A percentile compares a stretch with the other conserved stretches of the same genome.
Evolutionary conservation across 1,140 invertebrate genomes (phyloP).

Genomic region (Formica selysi): DNA sequence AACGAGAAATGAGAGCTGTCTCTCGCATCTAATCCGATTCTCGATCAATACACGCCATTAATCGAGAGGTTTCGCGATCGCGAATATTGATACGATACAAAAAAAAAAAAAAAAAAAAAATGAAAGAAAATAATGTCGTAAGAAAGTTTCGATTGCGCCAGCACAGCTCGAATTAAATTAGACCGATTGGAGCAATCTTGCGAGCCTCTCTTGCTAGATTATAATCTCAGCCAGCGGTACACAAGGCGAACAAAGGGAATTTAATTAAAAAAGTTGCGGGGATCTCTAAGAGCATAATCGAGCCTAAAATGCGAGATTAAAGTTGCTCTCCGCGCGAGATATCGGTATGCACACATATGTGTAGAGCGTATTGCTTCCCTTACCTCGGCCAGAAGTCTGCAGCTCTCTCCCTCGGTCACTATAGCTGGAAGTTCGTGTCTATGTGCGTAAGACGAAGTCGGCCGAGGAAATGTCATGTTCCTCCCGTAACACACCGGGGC

Average conservation of each 20-base stretch:
- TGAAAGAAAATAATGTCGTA: neutral
- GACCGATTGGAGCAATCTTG: neutral
- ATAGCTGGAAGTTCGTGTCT: constrained; percentile 88
- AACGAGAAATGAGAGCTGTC: constrained; percentile 1
- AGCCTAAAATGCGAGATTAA: constrained; percentile 20
- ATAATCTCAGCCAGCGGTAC: neutral
- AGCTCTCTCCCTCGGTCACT: constrained; percentile 88
- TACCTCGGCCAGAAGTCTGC: constrained; percentile 84
- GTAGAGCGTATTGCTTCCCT: constrained; percentile 2
- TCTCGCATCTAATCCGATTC: constrained; percentile 27
- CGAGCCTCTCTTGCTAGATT: neutral
- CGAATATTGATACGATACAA: neutral
- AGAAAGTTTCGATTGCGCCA: constrained; percentile 8
- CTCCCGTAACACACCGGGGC: constrained; percentile 85
- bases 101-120: too few species aligned
- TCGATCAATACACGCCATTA: neutral
- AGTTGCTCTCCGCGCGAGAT: neutral
- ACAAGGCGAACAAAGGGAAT: neutral
- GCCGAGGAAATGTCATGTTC: constrained; percentile 89
- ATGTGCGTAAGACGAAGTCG: constrained; percentile 83
- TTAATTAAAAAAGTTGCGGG: constrained; percentile 2
- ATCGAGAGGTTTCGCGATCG: neutral
- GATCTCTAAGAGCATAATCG: neutral
- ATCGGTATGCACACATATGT: neutral
- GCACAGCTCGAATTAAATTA: neutral